Conservation (phyloP, 2,113 vertebrate genomes). For the Lonchura striata region DNA sequence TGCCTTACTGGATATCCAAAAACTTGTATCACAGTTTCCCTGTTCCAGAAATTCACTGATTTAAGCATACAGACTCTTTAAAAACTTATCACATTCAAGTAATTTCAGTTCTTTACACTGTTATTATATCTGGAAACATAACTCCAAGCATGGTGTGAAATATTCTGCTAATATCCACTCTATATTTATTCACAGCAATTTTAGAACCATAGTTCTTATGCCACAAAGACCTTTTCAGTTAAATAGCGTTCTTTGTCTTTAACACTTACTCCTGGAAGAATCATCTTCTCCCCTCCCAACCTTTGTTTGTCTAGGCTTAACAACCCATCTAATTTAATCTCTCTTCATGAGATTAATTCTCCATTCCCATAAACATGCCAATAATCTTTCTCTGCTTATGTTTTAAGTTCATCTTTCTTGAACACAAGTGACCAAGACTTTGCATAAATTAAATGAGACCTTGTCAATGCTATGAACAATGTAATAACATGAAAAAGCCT, state of each 20-base stretch:
- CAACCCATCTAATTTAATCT: not conserved
- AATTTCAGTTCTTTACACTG: not conserved
- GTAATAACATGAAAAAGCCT: not conserved
- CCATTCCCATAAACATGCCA: not conserved
- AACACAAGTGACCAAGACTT: not conserved
- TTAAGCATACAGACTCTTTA: not conserved
- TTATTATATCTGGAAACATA: not conserved
- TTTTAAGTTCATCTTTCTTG: not conserved
- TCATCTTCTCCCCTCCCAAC: not conserved
- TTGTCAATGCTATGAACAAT: not conserved
- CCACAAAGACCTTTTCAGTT: not conserved
- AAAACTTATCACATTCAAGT: not conserved
- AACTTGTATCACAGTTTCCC: not conserved
- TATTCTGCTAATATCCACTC: not conserved
- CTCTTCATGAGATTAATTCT: not conserved
- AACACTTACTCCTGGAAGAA: not conserved
- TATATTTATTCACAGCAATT: not conserved
- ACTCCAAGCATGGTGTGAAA: not conserved
- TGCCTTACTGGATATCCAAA: not conserved
- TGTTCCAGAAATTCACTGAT: not conserved
- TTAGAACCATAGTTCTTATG: not conserved
- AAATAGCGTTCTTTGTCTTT: not conserved
- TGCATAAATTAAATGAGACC: not conserved
- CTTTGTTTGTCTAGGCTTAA: conserved; percentile 2
- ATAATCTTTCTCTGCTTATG: not conserved